Conservation (phyloP, 2,113 vertebrate genomes). For the Corvus hawaiiensis region DNA sequence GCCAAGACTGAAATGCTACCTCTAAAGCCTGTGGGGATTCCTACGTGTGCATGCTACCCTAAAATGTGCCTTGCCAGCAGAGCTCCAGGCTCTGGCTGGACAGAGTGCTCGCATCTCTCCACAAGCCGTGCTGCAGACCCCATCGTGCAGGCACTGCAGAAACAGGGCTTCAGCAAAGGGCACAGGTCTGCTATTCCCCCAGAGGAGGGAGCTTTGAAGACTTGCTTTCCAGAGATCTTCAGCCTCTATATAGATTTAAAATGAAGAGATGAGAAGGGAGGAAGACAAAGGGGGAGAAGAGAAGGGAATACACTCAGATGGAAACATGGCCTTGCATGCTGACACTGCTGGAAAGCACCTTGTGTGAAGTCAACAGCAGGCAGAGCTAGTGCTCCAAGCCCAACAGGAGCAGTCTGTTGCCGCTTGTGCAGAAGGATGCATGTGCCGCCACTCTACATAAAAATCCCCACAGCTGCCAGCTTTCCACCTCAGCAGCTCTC, state of each 20-base stretch:
- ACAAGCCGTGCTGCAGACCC: accelerated
- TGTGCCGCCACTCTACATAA: accelerated
- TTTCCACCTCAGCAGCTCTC: background rate
- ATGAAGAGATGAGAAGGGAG: background rate
- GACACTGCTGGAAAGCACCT: background rate
- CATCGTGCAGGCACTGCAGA: accelerated
- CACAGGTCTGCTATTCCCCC: background rate
- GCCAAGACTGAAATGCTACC: background rate
- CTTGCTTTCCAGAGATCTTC: background rate
- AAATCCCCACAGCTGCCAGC: background rate
- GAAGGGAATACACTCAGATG: background rate
- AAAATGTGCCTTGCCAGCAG: background rate
- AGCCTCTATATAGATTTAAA: background rate
- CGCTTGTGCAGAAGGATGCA: background rate
- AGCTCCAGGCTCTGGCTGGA: background rate
- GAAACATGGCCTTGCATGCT: background rate
- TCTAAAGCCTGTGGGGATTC: background rate
- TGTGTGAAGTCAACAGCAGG: background rate
- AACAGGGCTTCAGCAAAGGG: background rate
- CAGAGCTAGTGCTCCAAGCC: background rate
- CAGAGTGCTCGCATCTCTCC: accelerated
- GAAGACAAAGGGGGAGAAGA: background rate
- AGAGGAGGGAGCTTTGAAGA: background rate
- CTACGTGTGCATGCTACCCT: background rate
- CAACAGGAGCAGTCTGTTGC: background rate